Evolutionary conservation across 2,113 vertebrate species (phyloP), one percentile per base, ranked within the genome.

Genomic region (Ursus arctos): DNA sequence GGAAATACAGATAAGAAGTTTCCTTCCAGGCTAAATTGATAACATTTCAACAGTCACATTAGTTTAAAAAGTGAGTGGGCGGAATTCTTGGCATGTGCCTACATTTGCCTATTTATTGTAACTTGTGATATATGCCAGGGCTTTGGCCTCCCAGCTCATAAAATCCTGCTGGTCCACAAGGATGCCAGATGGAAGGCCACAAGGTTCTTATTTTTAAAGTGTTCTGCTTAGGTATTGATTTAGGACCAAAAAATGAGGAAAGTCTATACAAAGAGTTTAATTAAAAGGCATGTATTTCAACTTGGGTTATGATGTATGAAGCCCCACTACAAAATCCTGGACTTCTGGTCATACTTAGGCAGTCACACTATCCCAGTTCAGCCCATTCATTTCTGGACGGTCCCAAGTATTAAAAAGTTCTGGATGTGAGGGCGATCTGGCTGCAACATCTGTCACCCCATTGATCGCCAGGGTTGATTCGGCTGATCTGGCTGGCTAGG

Each of bases 151-250:
- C 81, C 51, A 19, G 28, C 59, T 91, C 49, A 26, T 88, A 76
- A 95, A 83, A 74, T 81, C 33, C 9, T 71, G 14, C 31, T 63
- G 12, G 79, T 59, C 86, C 74, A 87, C 55, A 63, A 57, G 71
- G 82, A 95, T 92, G 47, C 36, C 96, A 89, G 85, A 89, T 82
- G 26, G 76, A 72, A 16, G n/a, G 31, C 57, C 87, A 61, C 57
- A 24, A 69, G 9, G 4, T 43, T 90, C 83, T 87, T 91, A 85
- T 61, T 88, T 88, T 85, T 88, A 49, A 93, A 43, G 85, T 33
- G 24, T 88, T 93, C 86, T 26, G 33, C 24, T 80, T 92, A 88
- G 21, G 6, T 87, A 94, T 71, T 91, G 74, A 95, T 88, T 95
- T 69, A 53, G 61, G 43, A 57, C 11, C 40, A 8, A 77, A 77